Percentiles rank a stretch among this genome's conserved stretches.
These are phyloP conservation scores for Phodopus roborovskii DNA, from an alignment of 2,113 vertebrate genomes.

Conservation along the genomic window DNA sequence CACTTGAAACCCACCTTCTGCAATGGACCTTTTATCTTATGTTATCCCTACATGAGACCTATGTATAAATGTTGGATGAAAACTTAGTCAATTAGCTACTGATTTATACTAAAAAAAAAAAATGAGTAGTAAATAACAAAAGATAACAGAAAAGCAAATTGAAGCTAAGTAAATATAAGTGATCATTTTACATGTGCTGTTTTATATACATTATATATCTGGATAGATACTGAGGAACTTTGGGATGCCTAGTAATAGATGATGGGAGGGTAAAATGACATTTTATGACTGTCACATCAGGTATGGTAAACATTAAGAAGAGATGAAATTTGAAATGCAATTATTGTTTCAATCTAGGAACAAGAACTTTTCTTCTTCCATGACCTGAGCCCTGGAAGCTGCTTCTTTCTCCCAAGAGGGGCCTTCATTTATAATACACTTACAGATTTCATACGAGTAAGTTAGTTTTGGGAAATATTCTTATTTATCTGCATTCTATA, in stretches of 20 bases:
- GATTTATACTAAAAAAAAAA: background rate
- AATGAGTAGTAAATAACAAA: background rate
- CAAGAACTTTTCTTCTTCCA: conserved; percentile 99
- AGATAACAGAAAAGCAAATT: background rate
- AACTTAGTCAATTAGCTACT: background rate
- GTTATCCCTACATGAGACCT: background rate
- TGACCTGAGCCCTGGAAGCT: conserved; percentile 96
- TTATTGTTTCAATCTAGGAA: conserved; percentile 86
- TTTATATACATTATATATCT: background rate
- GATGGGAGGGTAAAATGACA: background rate
- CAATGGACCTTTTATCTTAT: background rate
- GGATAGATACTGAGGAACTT: background rate
- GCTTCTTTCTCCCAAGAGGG: conserved; percentile 96
- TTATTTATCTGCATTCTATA: background rate
- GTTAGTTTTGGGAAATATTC: conserved; percentile 43
- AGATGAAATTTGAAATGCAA: conserved; percentile 5
- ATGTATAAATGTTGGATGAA: background rate
- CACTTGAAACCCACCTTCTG: background rate
- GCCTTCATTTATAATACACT: conserved; percentile 95
- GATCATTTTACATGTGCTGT: background rate
- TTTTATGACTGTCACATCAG: background rate
- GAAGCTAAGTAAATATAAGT: background rate
- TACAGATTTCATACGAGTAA: conserved; percentile 93
- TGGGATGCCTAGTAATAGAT: background rate
- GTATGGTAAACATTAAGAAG: background rate